Conservation (phyloP, 2,113 vertebrate species). For the Aptenodytes forsteri region DNA sequence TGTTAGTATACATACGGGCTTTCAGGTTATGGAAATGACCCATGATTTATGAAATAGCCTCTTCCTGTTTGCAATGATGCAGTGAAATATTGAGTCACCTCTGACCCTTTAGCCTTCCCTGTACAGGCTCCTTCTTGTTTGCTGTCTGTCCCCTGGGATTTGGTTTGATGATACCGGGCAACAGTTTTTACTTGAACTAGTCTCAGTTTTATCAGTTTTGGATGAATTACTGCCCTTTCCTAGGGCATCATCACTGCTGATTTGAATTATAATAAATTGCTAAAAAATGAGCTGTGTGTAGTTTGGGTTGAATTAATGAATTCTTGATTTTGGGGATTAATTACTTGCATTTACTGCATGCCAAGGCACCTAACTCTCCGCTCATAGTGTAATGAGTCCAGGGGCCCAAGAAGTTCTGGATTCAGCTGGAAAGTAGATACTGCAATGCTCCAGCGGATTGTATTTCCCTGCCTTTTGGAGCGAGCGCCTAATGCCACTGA, state of each 20-base stretch:
- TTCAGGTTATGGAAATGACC: background rate
- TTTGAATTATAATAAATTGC: background rate
- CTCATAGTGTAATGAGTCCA: background rate
- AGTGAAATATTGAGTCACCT: background rate
- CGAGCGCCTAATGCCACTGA: background rate
- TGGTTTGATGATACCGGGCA: background rate
- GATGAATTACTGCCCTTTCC: background rate
- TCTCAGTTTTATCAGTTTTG: background rate
- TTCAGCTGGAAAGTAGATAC: background rate
- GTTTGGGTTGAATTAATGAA: background rate
- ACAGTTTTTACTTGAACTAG: background rate
- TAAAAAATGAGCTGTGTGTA: background rate
- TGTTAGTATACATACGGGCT: background rate
- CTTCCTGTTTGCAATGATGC: slow-evolving; percentile 14
- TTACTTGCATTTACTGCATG: background rate
- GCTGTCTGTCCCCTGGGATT: background rate
- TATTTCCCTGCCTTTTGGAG: background rate
- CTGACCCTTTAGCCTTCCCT: background rate
- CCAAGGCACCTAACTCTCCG: background rate
- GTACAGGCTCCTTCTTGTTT: background rate
- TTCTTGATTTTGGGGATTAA: background rate
- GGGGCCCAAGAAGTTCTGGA: background rate
- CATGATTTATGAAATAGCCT: background rate
- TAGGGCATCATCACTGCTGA: background rate
- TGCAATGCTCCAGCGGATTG: background rate